Conservation (phyloP, 2,888 invertebrate species). For the Lochmaea crataegi region DNA sequence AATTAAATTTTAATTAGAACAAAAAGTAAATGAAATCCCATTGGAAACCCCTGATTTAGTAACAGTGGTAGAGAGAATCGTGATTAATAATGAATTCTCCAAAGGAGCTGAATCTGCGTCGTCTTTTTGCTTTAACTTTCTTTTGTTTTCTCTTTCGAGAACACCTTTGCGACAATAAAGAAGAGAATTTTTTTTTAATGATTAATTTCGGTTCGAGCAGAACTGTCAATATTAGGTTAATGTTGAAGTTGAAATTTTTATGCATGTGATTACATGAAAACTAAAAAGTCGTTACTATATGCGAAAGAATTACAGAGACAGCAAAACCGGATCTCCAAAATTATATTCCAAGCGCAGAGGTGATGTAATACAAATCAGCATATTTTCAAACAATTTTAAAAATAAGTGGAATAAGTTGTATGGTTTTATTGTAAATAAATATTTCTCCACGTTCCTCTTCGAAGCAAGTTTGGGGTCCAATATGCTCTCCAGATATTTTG, state of each 20-base stretch:
- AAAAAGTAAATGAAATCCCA: slow-evolving; percentile 45
- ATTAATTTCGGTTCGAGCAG: slow-evolving; percentile 23
- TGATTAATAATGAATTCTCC: slow-evolving; percentile 49
- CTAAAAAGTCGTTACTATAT: too few species aligned
- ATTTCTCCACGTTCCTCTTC: too few species aligned
- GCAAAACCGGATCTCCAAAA: too few species aligned
- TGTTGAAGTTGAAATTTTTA: not conserved
- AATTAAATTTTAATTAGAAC: slow-evolving; percentile 34
- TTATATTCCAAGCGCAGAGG: too few species aligned
- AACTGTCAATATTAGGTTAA: not conserved
- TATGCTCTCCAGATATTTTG: too few species aligned
- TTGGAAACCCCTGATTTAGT: slow-evolving; percentile 46
- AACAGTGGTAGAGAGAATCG: slow-evolving; percentile 38
- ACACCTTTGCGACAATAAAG: slow-evolving; percentile 27
- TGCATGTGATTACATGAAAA: too few species aligned
- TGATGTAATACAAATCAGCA: too few species aligned
- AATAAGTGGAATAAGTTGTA: too few species aligned
- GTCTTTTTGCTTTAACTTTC: slow-evolving; percentile 41
- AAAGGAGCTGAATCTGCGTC: slow-evolving; percentile 25
- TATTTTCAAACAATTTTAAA: too few species aligned
- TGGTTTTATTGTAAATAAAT: too few species aligned
- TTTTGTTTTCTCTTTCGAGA: slow-evolving; percentile 36
- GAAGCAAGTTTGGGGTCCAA: too few species aligned
- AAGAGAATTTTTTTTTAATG: slow-evolving; percentile 29
- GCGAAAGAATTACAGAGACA: too few species aligned